Base-by-base conservation (phyloP, 2,113 vertebrate genomes). In the Prinia subflava region DNA sequence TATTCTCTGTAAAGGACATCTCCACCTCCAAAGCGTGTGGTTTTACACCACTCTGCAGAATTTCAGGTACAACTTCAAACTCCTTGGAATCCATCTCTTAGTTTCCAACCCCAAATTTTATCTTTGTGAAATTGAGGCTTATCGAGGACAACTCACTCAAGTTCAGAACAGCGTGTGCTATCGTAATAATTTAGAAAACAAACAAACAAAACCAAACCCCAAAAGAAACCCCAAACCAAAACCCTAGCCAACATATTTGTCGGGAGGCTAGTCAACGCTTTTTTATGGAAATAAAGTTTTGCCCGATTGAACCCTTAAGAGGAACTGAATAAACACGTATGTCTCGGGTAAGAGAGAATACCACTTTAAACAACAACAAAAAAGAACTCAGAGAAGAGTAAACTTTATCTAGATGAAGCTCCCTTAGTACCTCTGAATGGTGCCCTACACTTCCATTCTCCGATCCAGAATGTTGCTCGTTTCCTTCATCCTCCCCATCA, bases 401-500 rank as follows among this genome's bases (percentile, higher is more conserved):
- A 70, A 23, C 46, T 78, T 68, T 16, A 71, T 35, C 60, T 55
- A 62, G 12, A 57, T 37, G 67, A 69, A 73, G 35, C 35, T 59
- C 57, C 24, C 39, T 17, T 2, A 94, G 82, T 97, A 99, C 99
- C 98, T 99, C 99, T 53, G 99, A 99, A 12, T 97, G 98, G 24
- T 56, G 98, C 5, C 96, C 97, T 95, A 98, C 94, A 33, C 98
- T 99, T 92, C 98, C 98, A 92, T 97, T 96, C 87, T 98, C 98
- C 44, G 98, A 98, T 89, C 96, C 98, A 56, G 98, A 98, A 56
- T 93, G 98, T 63, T 98, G 98, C n/a, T 98, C 98, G 20, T 98
- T 97, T 76, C 96, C 93, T 93, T 99, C 98, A 65, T 98, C 98
- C 93, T 99, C 99, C 46, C 93, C 98, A 20, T 99, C 99, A 42